Conservation (phyloP, 2,888 invertebrate genomes). For the Miltochrista miniata region DNA sequence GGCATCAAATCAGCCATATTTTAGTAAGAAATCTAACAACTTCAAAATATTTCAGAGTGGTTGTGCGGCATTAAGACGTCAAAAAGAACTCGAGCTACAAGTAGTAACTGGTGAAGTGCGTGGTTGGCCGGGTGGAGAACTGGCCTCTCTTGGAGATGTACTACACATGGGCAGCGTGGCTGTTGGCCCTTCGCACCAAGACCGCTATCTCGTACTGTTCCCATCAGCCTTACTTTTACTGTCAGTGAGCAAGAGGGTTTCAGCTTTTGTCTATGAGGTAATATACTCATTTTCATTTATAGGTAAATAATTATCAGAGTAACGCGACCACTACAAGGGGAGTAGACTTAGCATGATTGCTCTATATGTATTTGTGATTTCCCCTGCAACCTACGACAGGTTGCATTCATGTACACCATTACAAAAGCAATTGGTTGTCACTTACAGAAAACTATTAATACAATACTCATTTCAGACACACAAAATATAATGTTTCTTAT, state of each 20-base stretch:
- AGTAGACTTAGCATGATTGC: no score
- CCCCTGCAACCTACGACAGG: no score
- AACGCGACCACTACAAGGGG: no score
- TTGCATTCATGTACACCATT: no score
- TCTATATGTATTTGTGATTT: no score
- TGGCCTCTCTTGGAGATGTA: slow-evolving; percentile 90
- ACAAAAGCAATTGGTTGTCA: no score
- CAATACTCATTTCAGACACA: no score
- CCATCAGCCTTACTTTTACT: slow-evolving; percentile 94
- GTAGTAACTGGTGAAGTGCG: slow-evolving; percentile 97
- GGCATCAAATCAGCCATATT: no score
- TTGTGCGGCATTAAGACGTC: slow-evolving; percentile 93
- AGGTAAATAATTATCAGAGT: not conserved
- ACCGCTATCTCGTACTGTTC: slow-evolving; percentile 96
- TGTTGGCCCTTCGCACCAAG: slow-evolving; percentile 92
- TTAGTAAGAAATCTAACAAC: no score
- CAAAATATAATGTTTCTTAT: no score
- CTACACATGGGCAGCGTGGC: slow-evolving; percentile 96
- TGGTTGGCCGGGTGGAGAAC: slow-evolving; percentile 93
- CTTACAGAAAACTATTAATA: no score
- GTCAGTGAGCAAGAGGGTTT: slow-evolving; percentile 95
- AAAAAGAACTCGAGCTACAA: slow-evolving; percentile 98
- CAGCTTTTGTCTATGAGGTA: slow-evolving; percentile 98
- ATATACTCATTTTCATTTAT: not conserved
- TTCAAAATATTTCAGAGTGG: slow-evolving; percentile 85